Percentiles rank a stretch among this genome's conserved stretches.
Evolutionary conservation across 2,797 vertebrate genomes (phyloP).

Genomic region (Manis crassicaudata): DNA sequence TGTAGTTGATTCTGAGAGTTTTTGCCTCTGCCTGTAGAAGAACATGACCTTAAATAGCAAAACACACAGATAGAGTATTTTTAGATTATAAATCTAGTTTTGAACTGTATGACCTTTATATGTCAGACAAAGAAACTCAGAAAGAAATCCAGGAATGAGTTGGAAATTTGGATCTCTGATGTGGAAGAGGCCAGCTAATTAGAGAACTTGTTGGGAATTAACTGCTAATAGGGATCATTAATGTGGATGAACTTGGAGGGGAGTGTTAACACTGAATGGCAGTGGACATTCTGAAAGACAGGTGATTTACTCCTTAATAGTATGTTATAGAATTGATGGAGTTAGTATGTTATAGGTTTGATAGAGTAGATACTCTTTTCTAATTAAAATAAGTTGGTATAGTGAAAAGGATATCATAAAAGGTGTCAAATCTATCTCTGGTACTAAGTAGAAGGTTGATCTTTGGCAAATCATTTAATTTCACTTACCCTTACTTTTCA

Average conservation of each 20-base stretch:
- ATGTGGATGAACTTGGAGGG: not conserved
- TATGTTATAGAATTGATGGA: not conserved
- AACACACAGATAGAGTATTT: not conserved
- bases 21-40: not conserved
- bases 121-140: conserved; percentile 8
- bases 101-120: not conserved
- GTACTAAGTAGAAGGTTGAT: not conserved
- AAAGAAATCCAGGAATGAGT: not conserved
- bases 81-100: conserved; percentile 7
- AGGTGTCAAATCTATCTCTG: not conserved
- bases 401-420: not conserved
- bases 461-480: conserved; percentile 38
- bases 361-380: not conserved
- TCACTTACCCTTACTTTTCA: conserved; percentile 25
- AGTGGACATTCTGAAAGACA: not conserved
- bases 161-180: not conserved
- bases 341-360: too few relatives aligned
- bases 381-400: not conserved
- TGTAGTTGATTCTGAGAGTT: not conserved
- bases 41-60: not conserved
- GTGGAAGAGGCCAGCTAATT: not conserved
- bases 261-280: not conserved
- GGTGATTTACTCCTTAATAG: not conserved
- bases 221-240: not conserved
- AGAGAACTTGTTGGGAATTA: conserved; percentile 3